These are phyloP conservation scores for Lutjanus argentimaculatus DNA, from an alignment of 2,797 vertebrate genomes.

Conservation along the genomic window DNA sequence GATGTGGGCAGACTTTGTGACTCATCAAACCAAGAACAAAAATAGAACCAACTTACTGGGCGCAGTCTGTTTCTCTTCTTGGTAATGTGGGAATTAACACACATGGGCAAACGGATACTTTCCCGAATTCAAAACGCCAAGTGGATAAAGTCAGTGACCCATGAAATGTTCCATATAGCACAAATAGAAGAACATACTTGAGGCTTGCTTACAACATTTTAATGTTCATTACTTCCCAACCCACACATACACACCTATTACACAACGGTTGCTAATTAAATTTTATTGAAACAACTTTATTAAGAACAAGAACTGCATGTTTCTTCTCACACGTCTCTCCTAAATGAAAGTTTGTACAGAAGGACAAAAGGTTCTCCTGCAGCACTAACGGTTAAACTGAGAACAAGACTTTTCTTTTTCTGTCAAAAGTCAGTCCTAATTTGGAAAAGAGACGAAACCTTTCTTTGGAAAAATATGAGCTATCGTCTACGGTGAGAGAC, in stretches of 20 bases:
- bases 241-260: not conserved
- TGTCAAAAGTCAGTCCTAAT: too few relatives aligned
- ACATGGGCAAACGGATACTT: not conserved
- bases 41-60: not conserved
- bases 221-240: not conserved
- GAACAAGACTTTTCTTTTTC: too few relatives aligned
- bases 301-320: not conserved
- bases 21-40: not conserved
- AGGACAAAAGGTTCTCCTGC: not conserved
- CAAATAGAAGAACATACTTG: not conserved
- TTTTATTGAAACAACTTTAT: not conserved
- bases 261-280: not conserved
- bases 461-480: too few relatives aligned
- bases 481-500: too few relatives aligned
- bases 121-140: not conserved
- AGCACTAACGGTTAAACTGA: not conserved
- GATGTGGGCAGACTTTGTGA: not conserved
- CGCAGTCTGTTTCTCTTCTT: not conserved
- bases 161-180: not conserved
- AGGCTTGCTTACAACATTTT: not conserved
- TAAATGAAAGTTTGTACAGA: not conserved
- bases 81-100: constrained; percentile 2
- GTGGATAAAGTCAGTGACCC: not conserved
- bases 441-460: too few relatives aligned
- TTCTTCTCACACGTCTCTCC: not conserved